Conservation (phyloP, 2,888 invertebrate species). For the Piscicola geometra region DNA sequence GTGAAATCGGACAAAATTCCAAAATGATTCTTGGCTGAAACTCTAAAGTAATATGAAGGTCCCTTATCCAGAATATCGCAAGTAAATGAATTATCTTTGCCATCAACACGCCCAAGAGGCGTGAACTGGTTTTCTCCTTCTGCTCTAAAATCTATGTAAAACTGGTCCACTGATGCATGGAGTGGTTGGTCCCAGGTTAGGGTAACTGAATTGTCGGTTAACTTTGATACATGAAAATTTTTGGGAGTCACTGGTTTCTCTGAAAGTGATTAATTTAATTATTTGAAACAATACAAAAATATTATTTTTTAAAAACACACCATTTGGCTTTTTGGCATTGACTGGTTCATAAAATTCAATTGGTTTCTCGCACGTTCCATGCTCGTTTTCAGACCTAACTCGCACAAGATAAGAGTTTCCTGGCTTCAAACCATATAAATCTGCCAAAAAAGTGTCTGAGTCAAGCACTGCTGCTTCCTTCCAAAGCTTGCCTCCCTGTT, state of each 20-base stretch:
- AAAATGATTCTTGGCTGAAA: conserved; percentile 78
- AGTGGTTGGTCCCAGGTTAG: conserved; percentile 35
- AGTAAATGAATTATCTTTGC: conserved; percentile 26
- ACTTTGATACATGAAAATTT: conserved; percentile 29
- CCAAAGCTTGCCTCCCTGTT: conserved; percentile 11
- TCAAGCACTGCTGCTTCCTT: conserved; percentile 20
- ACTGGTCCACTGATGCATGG: conserved; percentile 23
- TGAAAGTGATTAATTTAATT: too few species aligned
- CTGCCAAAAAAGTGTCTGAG: conserved; percentile 41
- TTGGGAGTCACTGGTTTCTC: conserved; percentile 34
- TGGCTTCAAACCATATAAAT: conserved; percentile 39
- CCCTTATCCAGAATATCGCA: conserved; percentile 36
- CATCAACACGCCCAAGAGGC: conserved; percentile 35
- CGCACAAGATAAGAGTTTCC: conserved; percentile 68
- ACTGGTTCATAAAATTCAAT: conserved; percentile 41
- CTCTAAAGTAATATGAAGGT: conserved; percentile 70
- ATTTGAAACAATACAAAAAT: too few species aligned
- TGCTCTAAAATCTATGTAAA: conserved; percentile 30
- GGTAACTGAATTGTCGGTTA: conserved; percentile 25
- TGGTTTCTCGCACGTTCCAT: conserved; percentile 61
- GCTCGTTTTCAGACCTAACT: conserved; percentile 77
- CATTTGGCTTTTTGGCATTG: conserved; percentile 46
- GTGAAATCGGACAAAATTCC: conserved; percentile 64
- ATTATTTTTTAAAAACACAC: too few species aligned
- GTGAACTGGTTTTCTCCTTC: conserved; percentile 31